Conservation (phyloP, 2,797 vertebrate genomes). For the Leptodactylus fallax region DNA sequence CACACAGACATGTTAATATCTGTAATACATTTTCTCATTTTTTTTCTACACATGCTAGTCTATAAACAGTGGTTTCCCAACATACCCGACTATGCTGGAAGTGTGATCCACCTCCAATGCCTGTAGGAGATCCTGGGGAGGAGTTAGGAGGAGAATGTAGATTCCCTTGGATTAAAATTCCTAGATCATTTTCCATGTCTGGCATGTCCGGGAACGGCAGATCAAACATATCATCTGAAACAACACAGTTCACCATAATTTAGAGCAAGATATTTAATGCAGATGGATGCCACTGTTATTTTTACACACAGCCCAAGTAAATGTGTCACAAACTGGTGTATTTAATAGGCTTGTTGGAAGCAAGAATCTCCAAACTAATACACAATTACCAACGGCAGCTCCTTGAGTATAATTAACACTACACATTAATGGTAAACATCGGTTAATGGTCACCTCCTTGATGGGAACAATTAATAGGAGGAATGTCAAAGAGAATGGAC, state of each 20-base stretch:
- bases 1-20: too few species aligned
- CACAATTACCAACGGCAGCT: too few species aligned
- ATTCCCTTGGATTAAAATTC: constrained; percentile 95
- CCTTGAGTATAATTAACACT: background rate
- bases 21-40: background rate
- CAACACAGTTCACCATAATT: background rate
- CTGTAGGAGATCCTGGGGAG: constrained; percentile 93
- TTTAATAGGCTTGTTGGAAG: background rate
- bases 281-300: background rate
- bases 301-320: background rate
- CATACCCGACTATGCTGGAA: constrained; percentile 93
- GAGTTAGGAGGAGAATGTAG: constrained; percentile 94
- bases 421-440: constrained; percentile 21
- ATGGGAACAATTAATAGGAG: constrained; percentile 36
- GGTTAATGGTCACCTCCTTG: constrained; percentile 44
- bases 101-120: constrained; percentile 90
- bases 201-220: constrained; percentile 76
- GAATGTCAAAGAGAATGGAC: constrained; percentile 20
- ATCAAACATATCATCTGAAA: constrained; percentile 81
- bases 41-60: background rate
- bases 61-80: background rate
- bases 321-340: background rate
- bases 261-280: background rate
- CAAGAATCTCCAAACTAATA: background rate
- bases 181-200: constrained; percentile 97